phyloP scores from a whole-genome alignment of 2,797 vertebrate species.

The Artibeus jamaicensis region DNA sequence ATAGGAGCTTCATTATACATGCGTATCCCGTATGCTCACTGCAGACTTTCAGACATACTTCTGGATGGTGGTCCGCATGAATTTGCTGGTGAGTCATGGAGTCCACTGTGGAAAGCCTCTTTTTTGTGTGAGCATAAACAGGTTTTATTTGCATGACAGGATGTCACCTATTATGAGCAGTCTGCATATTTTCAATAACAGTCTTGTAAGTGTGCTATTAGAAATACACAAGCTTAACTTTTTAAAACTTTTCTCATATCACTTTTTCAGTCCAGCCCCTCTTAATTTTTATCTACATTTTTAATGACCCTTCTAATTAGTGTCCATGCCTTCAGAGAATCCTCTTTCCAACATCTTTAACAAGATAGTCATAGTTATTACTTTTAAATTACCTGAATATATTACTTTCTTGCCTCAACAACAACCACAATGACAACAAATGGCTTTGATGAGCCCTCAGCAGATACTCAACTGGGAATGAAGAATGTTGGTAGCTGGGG shows the following conservation, averaged over 20 bases:
- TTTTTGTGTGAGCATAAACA: too few species aligned
- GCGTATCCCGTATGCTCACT: background rate
- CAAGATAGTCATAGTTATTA: background rate
- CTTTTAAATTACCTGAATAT: background rate
- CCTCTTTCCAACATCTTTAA: background rate
- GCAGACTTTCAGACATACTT: background rate
- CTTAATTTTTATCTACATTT: background rate
- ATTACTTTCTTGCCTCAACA: background rate
- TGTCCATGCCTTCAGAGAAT: background rate
- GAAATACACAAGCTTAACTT: background rate
- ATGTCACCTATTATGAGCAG: too few species aligned
- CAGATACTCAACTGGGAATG: background rate
- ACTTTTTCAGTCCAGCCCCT: background rate
- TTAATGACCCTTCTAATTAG: background rate
- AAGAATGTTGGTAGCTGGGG: background rate
- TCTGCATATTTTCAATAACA: too few species aligned
- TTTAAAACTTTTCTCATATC: background rate
- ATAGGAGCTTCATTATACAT: background rate
- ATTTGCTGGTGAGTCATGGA: background rate
- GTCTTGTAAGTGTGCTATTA: too few species aligned
- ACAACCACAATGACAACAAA: background rate
- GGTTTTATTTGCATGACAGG: too few species aligned
- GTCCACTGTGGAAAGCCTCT: background rate
- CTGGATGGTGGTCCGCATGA: background rate
- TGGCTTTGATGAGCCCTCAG: background rate